Evolutionary conservation across 2,888 invertebrate species (phyloP).

Genomic region (Apodemia zela): DNA sequence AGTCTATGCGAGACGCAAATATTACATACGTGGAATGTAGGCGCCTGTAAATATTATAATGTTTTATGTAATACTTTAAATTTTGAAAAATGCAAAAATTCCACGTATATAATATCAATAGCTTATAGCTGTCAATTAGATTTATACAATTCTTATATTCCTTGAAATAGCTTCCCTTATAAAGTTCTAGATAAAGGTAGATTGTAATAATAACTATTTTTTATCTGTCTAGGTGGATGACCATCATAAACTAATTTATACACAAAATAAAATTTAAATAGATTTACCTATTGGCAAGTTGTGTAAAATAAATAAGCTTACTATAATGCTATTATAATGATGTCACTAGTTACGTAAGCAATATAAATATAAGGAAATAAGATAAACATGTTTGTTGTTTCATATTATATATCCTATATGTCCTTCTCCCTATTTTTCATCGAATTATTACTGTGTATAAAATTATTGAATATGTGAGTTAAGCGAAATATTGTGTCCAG

Average conservation of each 20-base stretch:
- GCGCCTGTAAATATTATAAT: slow-evolving; percentile 73
- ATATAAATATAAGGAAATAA: slow-evolving; percentile 78
- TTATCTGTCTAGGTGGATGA: slow-evolving; percentile 77
- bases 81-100: slow-evolving; percentile 64
- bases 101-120: slow-evolving; percentile 64
- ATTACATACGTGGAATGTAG: slow-evolving; percentile 70
- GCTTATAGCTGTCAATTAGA: slow-evolving; percentile 75
- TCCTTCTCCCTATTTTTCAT: too few relatives aligned
- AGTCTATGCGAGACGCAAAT: slow-evolving; percentile 56
- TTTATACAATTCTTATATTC: slow-evolving; percentile 64
- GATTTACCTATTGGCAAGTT: slow-evolving; percentile 76
- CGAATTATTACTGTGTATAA: too few relatives aligned
- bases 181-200: slow-evolving; percentile 72
- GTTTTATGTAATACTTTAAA: slow-evolving; percentile 71
- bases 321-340: slow-evolving; percentile 77
- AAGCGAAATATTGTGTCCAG: too few relatives aligned
- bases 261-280: slow-evolving; percentile 71
- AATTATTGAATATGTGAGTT: too few relatives aligned
- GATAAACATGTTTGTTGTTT: slow-evolving; percentile 47
- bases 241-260: slow-evolving; percentile 79
- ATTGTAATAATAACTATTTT: slow-evolving; percentile 71
- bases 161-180: slow-evolving; percentile 64
- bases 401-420: too few relatives aligned
- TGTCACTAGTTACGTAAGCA: slow-evolving; percentile 81
- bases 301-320: slow-evolving; percentile 80